These are phyloP conservation scores for Magallana angulata DNA, from an alignment of 1,140 invertebrate genomes.

Conservation along the genomic window DNA sequence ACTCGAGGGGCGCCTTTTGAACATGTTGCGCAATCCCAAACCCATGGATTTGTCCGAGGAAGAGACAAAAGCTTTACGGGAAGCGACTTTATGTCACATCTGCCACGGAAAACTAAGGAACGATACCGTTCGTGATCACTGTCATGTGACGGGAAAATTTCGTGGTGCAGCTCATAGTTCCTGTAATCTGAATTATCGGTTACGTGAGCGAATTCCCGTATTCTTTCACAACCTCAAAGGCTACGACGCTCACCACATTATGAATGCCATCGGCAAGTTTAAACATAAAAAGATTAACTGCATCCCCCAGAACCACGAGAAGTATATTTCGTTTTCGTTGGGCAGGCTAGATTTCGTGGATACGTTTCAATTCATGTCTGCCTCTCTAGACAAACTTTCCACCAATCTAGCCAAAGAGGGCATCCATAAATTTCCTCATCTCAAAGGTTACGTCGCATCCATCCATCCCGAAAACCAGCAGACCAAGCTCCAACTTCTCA, in stretches of 20 bases:
- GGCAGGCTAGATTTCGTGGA: conserved; percentile 41
- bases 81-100: background rate
- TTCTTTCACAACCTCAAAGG: conserved; percentile 39
- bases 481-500: conserved; percentile 1
- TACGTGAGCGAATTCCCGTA: conserved; percentile 37
- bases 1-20: background rate
- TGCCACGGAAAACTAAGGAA: background rate
- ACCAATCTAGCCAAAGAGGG: background rate
- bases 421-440: background rate
- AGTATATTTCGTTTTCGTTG: conserved; percentile 39
- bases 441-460: background rate
- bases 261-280: conserved; percentile 36
- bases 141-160: conserved; percentile 33
- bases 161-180: conserved; percentile 9
- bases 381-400: conserved; percentile 30
- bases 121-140: conserved; percentile 18
- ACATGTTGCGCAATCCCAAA: background rate
- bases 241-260: conserved; percentile 47
- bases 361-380: conserved; percentile 40
- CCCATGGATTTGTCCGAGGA: conserved; percentile 23
- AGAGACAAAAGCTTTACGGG: background rate
- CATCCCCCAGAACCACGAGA: conserved; percentile 44
- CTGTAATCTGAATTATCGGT: conserved; percentile 43
- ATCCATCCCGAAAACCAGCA: background rate
- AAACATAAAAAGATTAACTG: conserved; percentile 48